phyloP scores from a whole-genome alignment of 2,888 invertebrate genomes.

The Chrysolina americana region DNA sequence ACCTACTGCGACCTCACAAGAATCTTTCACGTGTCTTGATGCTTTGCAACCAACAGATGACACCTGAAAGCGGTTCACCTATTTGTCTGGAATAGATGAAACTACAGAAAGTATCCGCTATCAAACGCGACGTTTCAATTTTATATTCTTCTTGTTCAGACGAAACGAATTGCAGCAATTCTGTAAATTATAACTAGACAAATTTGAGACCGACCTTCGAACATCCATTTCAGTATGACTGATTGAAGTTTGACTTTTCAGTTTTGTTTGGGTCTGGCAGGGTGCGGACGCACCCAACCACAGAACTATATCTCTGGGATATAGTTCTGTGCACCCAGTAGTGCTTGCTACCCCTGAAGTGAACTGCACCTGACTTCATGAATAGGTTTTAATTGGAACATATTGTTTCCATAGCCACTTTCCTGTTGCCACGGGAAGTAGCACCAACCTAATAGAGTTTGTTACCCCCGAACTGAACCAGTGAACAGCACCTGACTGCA shows the following conservation, averaged over 20 bases:
- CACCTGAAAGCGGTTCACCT: conserved; percentile 42
- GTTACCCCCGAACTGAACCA: no score
- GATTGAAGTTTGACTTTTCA: neutral
- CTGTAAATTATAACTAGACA: conserved; percentile 50
- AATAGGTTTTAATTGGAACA: no score
- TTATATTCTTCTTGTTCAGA: conserved; percentile 55
- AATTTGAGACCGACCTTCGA: conserved; percentile 51
- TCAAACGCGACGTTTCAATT: conserved; percentile 58
- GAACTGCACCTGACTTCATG: no score
- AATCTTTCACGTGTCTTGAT: conserved; percentile 64
- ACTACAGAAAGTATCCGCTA: conserved; percentile 45
- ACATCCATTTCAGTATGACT: conserved; percentile 56
- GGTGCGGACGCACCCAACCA: no score
- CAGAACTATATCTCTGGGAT: no score
- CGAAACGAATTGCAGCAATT: conserved; percentile 50
- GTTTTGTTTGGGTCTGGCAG: neutral
- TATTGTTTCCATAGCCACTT: no score
- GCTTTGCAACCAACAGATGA: conserved; percentile 21
- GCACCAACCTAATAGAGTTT: no score
- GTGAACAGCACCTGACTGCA: no score
- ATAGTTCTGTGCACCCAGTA: no score
- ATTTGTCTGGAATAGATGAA: conserved; percentile 32
- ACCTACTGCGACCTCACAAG: conserved; percentile 45
- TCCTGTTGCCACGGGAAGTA: no score
- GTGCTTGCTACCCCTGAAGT: no score